These are phyloP conservation scores for Marmota monax DNA, from an alignment of 2,113 vertebrate genomes.

Conservation along the genomic window DNA sequence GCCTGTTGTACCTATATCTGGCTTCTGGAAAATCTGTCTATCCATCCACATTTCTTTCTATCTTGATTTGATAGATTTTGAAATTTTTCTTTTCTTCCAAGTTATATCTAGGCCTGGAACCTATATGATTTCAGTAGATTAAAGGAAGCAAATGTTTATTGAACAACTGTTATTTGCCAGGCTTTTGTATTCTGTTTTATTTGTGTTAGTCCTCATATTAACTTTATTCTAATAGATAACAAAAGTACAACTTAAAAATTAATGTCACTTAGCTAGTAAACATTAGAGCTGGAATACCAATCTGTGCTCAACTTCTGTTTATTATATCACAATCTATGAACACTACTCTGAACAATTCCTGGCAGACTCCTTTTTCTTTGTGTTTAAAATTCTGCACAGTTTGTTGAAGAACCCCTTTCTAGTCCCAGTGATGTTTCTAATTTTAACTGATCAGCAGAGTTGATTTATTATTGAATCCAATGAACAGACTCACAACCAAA, in stretches of 20 bases:
- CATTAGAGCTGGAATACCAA: constrained; percentile 4
- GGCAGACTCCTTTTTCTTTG: constrained; percentile 18
- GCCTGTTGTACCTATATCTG: neutral
- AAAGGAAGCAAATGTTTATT: constrained; percentile 56
- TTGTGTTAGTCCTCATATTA: constrained; percentile 51
- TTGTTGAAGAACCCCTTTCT: constrained; percentile 53
- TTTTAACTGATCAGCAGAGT: constrained; percentile 42
- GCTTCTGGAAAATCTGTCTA: constrained; percentile 29
- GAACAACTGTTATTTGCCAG: neutral
- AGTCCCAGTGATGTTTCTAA: constrained; percentile 26
- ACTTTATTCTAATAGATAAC: constrained; percentile 46
- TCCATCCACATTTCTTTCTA: constrained; percentile 8
- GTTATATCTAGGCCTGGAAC: constrained; percentile 40
- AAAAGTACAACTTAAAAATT: constrained; percentile 9
- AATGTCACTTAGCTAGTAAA: constrained; percentile 18
- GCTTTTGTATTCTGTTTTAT: constrained; percentile 21
- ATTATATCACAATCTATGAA: neutral
- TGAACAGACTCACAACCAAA: constrained; percentile 29
- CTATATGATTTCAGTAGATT: constrained; percentile 15
- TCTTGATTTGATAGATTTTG: constrained; percentile 53
- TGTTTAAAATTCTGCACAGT: constrained; percentile 61
- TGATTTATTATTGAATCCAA: neutral
- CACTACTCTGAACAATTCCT: neutral
- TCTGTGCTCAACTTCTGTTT: constrained; percentile 34
- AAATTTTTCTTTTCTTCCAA: neutral